Evolutionary conservation across 2,113 vertebrate genomes (phyloP), one percentile per base, ranked within the genome.

Genomic region (Oenanthe oenanthe): DNA sequence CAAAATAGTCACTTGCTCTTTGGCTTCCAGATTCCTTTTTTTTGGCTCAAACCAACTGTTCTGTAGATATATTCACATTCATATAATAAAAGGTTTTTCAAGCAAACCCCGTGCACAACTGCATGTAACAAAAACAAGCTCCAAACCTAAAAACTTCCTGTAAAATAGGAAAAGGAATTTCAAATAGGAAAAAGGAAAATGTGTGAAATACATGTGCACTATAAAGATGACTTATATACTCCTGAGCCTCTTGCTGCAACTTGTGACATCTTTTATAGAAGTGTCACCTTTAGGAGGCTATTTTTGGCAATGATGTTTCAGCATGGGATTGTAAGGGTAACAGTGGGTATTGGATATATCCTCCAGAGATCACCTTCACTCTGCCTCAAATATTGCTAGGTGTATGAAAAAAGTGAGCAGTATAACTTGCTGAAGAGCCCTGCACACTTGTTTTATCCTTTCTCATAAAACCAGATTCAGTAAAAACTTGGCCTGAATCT

Each of bases 251-350:
- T 63, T 74, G 28, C 82, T 90, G 93, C 53, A 80, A 34, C 78
- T 84, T 58, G 72, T 77, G 85, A 85, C 83, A 89, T 81, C 88
- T 84, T 95, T 94, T 95, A 84, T 1, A 40, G 36, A 36, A 92
- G 84, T 88, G 95, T 97, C 96, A 96, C 95, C 94, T 97, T 95
- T 89, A 89, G 67, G 72, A 84, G 54, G 90, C 86, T 97, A 96
- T 97, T 97, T 97, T 88, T 96, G 95, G 95, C 83, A 28, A 13
- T 66, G 95, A 88, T 84, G 90, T 67, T 97, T 93, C 97, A 84
- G 89, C 93, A 65, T 65, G 60, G 88, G 75, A 93, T 91, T 96
- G 92, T 95, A 79, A 95, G 81, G 94, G 84, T 86, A 96, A 54
- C 80, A 56, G 68, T 85, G 92, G 75, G 71, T 63, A 74, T 80